Base-by-base conservation (phyloP, 2,888 invertebrate genomes). In the Chloroclysta siterata region DNA sequence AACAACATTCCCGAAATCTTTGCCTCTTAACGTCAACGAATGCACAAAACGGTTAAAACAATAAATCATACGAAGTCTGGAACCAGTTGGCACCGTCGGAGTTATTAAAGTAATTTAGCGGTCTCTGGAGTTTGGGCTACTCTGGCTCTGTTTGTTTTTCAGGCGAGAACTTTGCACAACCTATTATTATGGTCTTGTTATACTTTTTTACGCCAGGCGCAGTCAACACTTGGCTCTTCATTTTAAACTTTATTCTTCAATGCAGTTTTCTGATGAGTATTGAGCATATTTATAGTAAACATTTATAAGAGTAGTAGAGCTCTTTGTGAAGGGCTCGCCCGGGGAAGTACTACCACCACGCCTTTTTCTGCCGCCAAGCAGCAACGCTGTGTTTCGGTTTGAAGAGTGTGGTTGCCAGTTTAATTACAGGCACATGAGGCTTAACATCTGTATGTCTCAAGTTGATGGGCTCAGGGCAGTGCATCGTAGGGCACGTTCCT, bases 61-160 rank as follows among this genome's bases (percentile, higher is more conserved):
- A 77, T 80, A 77, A 78, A 79, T 80, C 79, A 80, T 68, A 72
- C 72, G 73, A 77, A 76, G 73, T 76, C 75, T 76, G 70, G 76
- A 80, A 63, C 65, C 63, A 68, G 63, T 69, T 71, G 74, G 72
- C 73, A 73, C 74, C 69, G 68, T 72, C 67, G 68, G 69, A 75
- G 77, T 84, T 88, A 88, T 89, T 87, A 87, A 87, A 85, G 84
- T 87, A 90, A 90, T 90, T 89, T 87, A 84, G 84, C 84, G 80
- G 84, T 85, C 85, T 81, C 82, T 78, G 80, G 71, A 78, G 79
- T 76, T 74, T 70, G 71, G 78, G 73, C 81, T 84, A 81, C 86
- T 83, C 87, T 85, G 90, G 84, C 78, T 77, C 78, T 93, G 93
- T 93, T 93, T 93, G 93, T 93, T 93, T 93, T 91, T 86, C 90